phyloP scores from a whole-genome alignment of 2,797 vertebrate genomes.

The Bovichtus diacanthus region DNA sequence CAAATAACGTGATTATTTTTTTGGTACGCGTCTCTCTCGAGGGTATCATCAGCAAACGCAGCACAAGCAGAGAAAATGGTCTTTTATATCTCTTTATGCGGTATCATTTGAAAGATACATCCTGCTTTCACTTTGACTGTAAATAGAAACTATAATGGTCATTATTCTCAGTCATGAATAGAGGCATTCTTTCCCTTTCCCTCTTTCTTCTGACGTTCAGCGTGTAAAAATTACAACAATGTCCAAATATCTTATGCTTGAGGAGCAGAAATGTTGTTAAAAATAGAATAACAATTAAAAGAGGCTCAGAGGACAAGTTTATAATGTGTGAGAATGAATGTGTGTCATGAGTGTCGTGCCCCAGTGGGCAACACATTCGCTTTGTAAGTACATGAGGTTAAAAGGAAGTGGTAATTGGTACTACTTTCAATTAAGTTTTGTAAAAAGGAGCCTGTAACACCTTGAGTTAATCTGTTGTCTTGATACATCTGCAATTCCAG shows the following conservation, averaged over 20 bases:
- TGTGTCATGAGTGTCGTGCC: not conserved
- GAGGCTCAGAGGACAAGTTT: not conserved
- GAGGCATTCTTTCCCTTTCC: not conserved
- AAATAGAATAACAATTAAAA: not conserved
- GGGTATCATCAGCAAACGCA: conserved; percentile 50
- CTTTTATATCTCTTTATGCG: not conserved
- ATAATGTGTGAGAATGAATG: conserved; percentile 4
- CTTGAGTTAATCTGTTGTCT: not conserved
- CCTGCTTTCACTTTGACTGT: conserved; percentile 12
- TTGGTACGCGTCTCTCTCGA: conserved; percentile 19
- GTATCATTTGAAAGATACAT: not conserved
- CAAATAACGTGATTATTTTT: conserved; percentile 35
- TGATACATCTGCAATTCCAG: not conserved
- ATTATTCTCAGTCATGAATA: not conserved
- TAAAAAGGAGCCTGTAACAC: conserved; percentile 9
- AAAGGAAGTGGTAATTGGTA: conserved; percentile 30
- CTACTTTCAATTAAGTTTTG: not conserved
- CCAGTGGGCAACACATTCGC: not conserved
- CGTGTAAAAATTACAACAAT: not conserved
- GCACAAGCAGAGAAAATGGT: conserved; percentile 24
- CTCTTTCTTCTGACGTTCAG: not conserved
- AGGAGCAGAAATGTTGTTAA: not conserved
- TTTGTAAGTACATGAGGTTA: not conserved
- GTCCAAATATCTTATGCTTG: not conserved
- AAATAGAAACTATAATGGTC: not conserved